Conservation (phyloP, 2,888 invertebrate genomes). For the Siphlonurus alternatus region DNA sequence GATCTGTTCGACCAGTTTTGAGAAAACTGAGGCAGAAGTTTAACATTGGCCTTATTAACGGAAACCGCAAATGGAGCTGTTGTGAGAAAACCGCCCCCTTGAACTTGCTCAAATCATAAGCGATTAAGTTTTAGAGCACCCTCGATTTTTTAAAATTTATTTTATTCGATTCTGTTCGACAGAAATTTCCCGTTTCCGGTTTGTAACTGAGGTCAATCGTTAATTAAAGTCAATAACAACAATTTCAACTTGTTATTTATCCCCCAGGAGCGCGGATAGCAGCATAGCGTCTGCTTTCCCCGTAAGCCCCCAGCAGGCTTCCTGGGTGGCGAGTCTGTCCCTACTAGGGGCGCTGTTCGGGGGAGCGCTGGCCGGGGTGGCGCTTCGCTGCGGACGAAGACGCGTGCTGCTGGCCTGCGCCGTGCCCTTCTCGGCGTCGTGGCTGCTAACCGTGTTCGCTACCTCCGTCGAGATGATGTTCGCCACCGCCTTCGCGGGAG, state of each 20-base stretch:
- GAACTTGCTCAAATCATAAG: too few relatives aligned
- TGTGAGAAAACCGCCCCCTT: too few relatives aligned
- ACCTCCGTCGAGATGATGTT: constrained; percentile 64
- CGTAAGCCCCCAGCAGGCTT: constrained; percentile 46
- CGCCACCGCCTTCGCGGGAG: constrained; percentile 68
- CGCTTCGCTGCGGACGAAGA: constrained; percentile 47
- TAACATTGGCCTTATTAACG: too few relatives aligned
- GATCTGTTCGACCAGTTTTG: too few relatives aligned
- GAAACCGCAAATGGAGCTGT: too few relatives aligned
- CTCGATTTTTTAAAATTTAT: too few relatives aligned
- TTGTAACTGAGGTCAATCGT: too few relatives aligned
- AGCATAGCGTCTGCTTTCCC: constrained; percentile 12
- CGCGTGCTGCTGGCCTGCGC: constrained; percentile 52
- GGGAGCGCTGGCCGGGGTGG: constrained; percentile 59
- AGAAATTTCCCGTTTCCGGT: too few relatives aligned
- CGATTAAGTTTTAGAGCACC: too few relatives aligned
- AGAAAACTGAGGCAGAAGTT: too few relatives aligned
- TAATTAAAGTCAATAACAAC: too few relatives aligned
- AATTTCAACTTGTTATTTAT: background rate
- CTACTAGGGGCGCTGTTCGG: constrained; percentile 65
- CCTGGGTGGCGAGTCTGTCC: constrained; percentile 67
- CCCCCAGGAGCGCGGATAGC: background rate
- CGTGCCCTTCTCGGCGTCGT: constrained; percentile 59
- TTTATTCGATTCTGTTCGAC: too few relatives aligned
- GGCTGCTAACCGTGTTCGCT: constrained; percentile 65